phyloP scores from a whole-genome alignment of 1,140 invertebrate species.

The Camponotus floridanus region DNA sequence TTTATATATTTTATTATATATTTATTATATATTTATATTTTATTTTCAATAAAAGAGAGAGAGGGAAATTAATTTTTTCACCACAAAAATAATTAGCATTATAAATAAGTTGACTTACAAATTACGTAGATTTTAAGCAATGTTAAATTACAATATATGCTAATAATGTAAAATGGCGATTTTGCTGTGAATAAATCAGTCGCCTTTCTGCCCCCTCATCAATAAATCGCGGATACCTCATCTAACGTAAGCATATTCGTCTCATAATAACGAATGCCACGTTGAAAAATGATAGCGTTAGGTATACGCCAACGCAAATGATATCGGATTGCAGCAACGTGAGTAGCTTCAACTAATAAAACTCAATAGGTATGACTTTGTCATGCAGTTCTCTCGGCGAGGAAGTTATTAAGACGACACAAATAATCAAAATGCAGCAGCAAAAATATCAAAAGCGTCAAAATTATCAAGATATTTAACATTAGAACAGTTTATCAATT shows the following conservation, averaged over 20 bases:
- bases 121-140: not conserved
- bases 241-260: slow-evolving; percentile 38
- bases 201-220: not conserved
- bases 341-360: slow-evolving; percentile 58
- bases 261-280: slow-evolving; percentile 43
- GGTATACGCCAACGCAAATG: slow-evolving; percentile 30
- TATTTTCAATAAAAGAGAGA: not conserved
- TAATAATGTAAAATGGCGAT: not conserved
- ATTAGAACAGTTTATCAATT: not conserved
- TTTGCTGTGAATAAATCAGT: slow-evolving; percentile 27
- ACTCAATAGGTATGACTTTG: slow-evolving; percentile 30
- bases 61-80: not conserved
- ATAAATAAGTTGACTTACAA: not conserved
- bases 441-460: not conserved
- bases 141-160: not conserved
- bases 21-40: not conserved
- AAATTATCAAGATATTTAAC: not conserved
- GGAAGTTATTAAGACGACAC: not conserved
- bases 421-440: not conserved
- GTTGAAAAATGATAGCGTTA: slow-evolving; percentile 55
- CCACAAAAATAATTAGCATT: slow-evolving; percentile 11
- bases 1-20: too few species aligned
- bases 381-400: slow-evolving; percentile 7
- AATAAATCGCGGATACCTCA: slow-evolving; percentile 27
- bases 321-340: slow-evolving; percentile 46